phyloP scores from a whole-genome alignment of 2,888 invertebrate species.

The Melanostoma scalare region DNA sequence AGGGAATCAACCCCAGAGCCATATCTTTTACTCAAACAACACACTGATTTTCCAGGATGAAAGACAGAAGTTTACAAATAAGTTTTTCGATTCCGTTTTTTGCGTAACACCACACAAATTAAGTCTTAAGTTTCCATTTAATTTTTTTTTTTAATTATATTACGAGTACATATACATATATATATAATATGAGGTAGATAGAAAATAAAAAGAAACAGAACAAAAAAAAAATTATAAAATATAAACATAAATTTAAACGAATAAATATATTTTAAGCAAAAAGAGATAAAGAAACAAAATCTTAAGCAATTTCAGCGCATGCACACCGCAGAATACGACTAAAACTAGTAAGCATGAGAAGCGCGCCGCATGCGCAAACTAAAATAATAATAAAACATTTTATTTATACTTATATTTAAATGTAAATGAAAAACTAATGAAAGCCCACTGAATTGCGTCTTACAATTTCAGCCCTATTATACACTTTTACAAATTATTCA shows the following conservation, averaged over 20 bases:
- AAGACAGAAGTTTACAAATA: conserved; percentile 56
- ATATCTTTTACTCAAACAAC: conserved; percentile 55
- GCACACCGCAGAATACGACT: conserved; percentile 49
- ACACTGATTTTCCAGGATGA: conserved; percentile 54
- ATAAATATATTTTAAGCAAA: conserved; percentile 70
- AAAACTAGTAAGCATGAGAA: conserved; percentile 26
- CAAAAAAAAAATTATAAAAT: conserved; percentile 38
- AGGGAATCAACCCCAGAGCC: conserved; percentile 46
- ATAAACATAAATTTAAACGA: conserved; percentile 62
- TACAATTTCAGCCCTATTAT: conserved; percentile 73
- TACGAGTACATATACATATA: too few species aligned
- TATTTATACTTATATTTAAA: conserved; percentile 54
- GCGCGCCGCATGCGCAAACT: conserved; percentile 53
- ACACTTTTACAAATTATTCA: conserved; percentile 72
- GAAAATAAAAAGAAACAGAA: conserved; percentile 52
- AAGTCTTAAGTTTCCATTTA: conserved; percentile 72
- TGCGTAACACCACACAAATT: conserved; percentile 72
- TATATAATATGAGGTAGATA: conserved; percentile 58
- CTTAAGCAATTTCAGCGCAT: conserved; percentile 71
- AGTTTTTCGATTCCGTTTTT: conserved; percentile 62
- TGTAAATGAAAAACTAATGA: conserved; percentile 64
- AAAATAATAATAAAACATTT: conserved; percentile 35
- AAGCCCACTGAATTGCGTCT: conserved; percentile 72
- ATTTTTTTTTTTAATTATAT: conserved; percentile 14
- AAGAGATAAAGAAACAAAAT: conserved; percentile 48